Conservation (phyloP, 1,140 invertebrate species). For the Diachasmimorpha longicaudata region DNA sequence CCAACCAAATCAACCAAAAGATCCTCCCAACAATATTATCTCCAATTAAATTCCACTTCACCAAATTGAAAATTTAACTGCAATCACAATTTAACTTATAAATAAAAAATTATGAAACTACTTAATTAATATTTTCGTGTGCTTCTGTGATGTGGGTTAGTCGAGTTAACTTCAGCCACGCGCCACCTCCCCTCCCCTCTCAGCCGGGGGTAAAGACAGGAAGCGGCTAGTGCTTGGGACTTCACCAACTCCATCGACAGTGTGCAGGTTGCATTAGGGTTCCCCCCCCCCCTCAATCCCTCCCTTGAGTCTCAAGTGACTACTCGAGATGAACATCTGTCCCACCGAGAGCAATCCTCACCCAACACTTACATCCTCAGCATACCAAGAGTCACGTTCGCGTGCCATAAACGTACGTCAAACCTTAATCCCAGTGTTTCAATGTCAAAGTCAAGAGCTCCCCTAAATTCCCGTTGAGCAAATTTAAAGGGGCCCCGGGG, state of each 20-base stretch:
- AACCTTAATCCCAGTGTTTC: constrained; percentile 37
- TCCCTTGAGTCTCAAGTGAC: not conserved
- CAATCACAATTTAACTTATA: too few relatives aligned
- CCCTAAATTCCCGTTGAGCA: not conserved
- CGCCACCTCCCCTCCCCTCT: not conserved
- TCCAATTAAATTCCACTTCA: too few relatives aligned
- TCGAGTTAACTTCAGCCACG: not conserved
- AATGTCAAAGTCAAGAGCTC: constrained; percentile 35
- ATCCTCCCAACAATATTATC: too few relatives aligned
- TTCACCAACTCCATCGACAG: not conserved
- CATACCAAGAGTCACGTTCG: constrained; percentile 39
- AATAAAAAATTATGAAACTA: too few relatives aligned
- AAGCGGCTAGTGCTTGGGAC: not conserved
- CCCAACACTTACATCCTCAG: not conserved
- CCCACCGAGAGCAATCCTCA: not conserved
- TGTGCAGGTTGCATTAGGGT: not conserved
- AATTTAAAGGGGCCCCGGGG: too few relatives aligned
- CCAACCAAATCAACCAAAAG: too few relatives aligned
- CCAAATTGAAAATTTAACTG: too few relatives aligned
- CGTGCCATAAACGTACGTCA: constrained; percentile 27
- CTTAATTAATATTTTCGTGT: too few relatives aligned
- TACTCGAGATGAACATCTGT: constrained; percentile 11
- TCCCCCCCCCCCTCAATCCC: not conserved
- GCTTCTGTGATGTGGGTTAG: not conserved
- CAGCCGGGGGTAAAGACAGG: not conserved